Evolutionary conservation across 2,113 vertebrate genomes (phyloP).

Genomic region (Elanoides forficatus): DNA sequence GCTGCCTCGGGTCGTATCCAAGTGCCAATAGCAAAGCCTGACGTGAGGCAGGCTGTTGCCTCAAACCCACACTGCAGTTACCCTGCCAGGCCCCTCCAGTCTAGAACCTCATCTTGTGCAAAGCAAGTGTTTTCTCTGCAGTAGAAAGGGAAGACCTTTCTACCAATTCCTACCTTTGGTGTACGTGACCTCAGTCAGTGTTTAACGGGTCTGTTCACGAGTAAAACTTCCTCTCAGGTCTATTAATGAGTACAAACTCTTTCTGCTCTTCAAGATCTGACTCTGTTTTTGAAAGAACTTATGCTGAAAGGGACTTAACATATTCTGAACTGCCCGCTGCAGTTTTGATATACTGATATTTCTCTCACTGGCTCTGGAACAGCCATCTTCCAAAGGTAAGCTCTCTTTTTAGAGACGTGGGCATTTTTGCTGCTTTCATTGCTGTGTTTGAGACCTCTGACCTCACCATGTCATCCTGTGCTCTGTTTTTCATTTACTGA

Average conservation of each 20-base stretch:
- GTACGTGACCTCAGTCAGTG: not conserved
- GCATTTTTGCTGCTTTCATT: not conserved
- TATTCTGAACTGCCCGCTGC: not conserved
- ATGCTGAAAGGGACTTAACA: fast-evolving
- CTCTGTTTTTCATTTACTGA: not conserved
- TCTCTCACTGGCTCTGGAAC: not conserved
- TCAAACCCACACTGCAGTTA: not conserved
- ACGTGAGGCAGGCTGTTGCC: not conserved
- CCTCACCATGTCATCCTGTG: fast-evolving
- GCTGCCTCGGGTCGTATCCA: not conserved
- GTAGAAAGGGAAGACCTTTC: not conserved
- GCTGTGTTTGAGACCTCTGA: not conserved
- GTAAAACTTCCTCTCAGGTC: not conserved
- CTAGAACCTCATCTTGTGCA: not conserved
- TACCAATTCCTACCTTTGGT: not conserved
- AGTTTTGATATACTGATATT: not conserved
- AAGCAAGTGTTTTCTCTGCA: not conserved
- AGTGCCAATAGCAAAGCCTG: not conserved
- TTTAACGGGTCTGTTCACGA: not conserved
- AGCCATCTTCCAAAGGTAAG: not conserved
- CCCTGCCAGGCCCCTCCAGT: not conserved
- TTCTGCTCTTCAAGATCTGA: not conserved
- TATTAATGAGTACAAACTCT: not conserved
- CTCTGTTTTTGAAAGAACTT: not conserved
- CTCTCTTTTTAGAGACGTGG: not conserved